phyloP scores from a whole-genome alignment of 2,797 vertebrate species.

The Pseudocheirus occidentalis region DNA sequence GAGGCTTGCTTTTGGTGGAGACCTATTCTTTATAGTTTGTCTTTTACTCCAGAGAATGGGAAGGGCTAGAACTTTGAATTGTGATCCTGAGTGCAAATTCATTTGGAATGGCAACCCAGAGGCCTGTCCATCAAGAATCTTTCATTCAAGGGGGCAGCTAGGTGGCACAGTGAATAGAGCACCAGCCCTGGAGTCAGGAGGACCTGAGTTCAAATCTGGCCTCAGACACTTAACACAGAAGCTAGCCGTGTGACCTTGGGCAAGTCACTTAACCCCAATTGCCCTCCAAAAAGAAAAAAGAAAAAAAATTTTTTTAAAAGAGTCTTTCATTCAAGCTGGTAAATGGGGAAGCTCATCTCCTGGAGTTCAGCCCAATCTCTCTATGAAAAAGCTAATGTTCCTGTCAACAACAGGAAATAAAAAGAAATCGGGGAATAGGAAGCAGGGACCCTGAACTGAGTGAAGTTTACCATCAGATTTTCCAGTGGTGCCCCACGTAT shows the following conservation, averaged over 20 bases:
- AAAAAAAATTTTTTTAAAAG: too few relatives aligned
- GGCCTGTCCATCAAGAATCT: background rate
- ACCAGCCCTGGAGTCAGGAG: too few relatives aligned
- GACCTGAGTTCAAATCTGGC: too few relatives aligned
- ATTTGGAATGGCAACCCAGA: background rate
- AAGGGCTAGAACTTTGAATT: background rate
- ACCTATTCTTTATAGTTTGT: background rate
- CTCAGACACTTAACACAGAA: too few relatives aligned
- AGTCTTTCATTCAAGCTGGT: background rate
- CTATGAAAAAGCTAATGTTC: background rate
- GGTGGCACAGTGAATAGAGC: too few relatives aligned
- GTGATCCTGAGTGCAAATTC: background rate
- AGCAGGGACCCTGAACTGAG: background rate
- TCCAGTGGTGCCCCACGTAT: background rate
- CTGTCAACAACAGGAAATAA: too few relatives aligned
- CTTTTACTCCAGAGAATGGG: background rate
- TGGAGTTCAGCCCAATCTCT: background rate
- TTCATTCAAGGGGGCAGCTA: background rate
- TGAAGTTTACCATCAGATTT: background rate
- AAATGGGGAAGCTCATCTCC: background rate
- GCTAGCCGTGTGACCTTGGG: too few relatives aligned
- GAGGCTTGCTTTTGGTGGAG: background rate
- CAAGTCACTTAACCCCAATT: too few relatives aligned
- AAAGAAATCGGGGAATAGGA: background rate
- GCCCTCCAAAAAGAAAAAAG: too few relatives aligned